phyloP scores from a whole-genome alignment of 2,113 vertebrate species.

The Ctenodactylus gundi region DNA sequence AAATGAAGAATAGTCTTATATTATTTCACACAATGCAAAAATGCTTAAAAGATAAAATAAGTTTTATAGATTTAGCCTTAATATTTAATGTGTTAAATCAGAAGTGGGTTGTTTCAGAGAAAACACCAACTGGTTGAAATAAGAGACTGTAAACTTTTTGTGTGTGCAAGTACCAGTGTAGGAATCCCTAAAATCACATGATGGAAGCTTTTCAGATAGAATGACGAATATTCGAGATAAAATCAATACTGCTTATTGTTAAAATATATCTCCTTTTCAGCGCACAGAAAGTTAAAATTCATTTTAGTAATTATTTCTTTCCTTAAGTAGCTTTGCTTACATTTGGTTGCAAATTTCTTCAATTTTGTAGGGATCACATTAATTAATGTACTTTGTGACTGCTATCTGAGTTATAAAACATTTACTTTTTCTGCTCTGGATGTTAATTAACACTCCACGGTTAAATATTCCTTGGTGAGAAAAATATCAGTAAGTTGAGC shows the following conservation, averaged over 20 bases:
- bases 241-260: background rate
- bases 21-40: background rate
- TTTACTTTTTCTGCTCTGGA: background rate
- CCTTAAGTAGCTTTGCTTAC: background rate
- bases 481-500: background rate
- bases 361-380: background rate
- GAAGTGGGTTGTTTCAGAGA: background rate
- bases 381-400: background rate
- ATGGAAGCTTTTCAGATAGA: background rate
- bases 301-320: background rate
- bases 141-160: background rate
- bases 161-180: background rate
- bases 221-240: background rate
- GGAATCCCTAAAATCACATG: background rate
- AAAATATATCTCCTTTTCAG: background rate
- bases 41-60: background rate
- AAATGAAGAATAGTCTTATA: background rate
- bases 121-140: background rate
- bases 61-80: background rate
- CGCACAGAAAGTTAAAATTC: background rate
- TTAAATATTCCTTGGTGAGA: background rate
- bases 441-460: background rate
- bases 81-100: background rate
- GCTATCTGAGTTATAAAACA: background rate
- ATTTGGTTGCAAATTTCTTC: background rate